Percentiles rank a stretch among this genome's conserved stretches.
phyloP scores from a whole-genome alignment of 64 coral and sea anemone species.

The Montipora efflorescens region DNA sequence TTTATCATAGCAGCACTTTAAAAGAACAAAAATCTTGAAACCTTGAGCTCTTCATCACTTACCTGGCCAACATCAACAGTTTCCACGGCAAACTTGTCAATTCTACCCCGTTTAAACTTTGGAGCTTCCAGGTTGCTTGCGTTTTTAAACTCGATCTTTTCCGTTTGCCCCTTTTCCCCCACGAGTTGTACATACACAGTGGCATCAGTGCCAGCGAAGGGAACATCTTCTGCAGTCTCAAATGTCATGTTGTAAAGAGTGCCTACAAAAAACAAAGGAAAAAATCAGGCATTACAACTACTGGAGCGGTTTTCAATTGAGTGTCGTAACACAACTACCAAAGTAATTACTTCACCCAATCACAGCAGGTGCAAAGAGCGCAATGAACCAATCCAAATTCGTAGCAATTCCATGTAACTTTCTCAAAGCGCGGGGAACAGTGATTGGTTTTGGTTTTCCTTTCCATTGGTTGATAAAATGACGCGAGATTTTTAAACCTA shows the following conservation, averaged over 20 bases:
- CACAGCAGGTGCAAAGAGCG: too few relatives aligned
- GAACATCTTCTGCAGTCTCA: conserved; percentile 81
- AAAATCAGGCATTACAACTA: background rate
- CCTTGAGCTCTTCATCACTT: background rate
- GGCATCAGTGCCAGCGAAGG: conserved; percentile 90
- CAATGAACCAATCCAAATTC: too few relatives aligned
- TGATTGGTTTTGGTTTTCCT: too few relatives aligned
- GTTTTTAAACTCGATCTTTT: conserved; percentile 85
- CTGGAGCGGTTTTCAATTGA: background rate
- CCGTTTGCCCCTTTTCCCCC: conserved; percentile 83
- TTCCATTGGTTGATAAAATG: too few relatives aligned
- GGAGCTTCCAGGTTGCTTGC: conserved; percentile 49
- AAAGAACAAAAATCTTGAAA: too few relatives aligned
- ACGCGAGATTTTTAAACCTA: too few relatives aligned
- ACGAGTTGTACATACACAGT: conserved; percentile 79
- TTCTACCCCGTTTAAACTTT: conserved; percentile 79
- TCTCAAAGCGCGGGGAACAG: too few relatives aligned
- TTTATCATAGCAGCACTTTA: too few relatives aligned
- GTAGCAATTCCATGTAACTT: too few relatives aligned
- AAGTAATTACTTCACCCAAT: too few relatives aligned
- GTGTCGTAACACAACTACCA: too few relatives aligned
- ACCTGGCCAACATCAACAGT: conserved; percentile 85
- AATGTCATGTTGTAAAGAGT: conserved; percentile 83
- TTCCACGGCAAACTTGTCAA: conserved; percentile 94
- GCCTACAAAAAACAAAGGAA: conserved; percentile 1